phyloP scores from a whole-genome alignment of 2,113 vertebrate species.

The Saguinus imperator region DNA sequence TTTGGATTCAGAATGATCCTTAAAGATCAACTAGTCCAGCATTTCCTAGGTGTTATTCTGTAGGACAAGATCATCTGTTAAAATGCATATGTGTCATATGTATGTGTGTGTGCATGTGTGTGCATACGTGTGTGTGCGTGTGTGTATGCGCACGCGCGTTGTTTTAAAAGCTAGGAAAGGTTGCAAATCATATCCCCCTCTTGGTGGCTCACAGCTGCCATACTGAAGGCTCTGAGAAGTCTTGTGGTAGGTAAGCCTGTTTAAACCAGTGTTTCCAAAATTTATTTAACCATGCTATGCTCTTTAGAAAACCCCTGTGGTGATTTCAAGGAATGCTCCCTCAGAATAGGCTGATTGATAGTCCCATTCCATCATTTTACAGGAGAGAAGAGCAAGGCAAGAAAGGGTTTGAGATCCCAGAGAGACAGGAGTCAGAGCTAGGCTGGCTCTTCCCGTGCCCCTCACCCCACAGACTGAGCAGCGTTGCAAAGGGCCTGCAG shows the following conservation, averaged over 20 bases:
- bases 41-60: not conserved
- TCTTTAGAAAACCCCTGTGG: not conserved
- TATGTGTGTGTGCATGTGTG: not conserved
- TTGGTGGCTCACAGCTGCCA: not conserved
- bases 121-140: not conserved
- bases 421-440: not conserved
- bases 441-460: too few relatives aligned
- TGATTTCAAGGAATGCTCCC: not conserved
- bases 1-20: not conserved
- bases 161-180: not conserved
- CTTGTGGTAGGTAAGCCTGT: not conserved
- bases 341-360: not conserved
- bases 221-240: not conserved
- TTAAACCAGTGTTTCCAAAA: not conserved
- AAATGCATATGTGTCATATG: not conserved
- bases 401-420: not conserved
- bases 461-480: not conserved
- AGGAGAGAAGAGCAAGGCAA: not conserved
- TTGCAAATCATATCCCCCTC: not conserved
- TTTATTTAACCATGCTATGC: not conserved
- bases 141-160: not conserved
- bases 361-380: not conserved
- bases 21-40: not conserved
- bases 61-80: not conserved
- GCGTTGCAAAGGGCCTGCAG: accelerated